A percentile compares a stretch with the other conserved stretches of the same genome.
These are phyloP conservation scores for Peromyscus maniculatus DNA, from an alignment of 2,113 vertebrate species.

Conservation along the genomic window DNA sequence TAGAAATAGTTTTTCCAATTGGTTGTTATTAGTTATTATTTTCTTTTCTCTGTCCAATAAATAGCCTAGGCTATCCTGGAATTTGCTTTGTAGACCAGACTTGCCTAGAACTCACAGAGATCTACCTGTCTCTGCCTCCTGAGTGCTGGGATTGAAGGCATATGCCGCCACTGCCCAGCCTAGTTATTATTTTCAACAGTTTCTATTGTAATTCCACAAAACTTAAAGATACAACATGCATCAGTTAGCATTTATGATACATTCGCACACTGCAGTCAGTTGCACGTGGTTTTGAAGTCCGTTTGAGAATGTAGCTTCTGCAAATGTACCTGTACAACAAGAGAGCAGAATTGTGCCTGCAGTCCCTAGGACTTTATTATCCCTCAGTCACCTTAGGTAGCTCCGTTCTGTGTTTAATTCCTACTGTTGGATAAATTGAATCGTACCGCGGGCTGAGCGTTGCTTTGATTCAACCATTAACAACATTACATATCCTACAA, in stretches of 20 bases:
- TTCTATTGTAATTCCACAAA: conserved; percentile 35
- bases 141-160: not conserved
- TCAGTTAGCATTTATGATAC: not conserved
- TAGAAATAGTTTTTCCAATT: conserved; percentile 32
- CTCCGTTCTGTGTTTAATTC: not conserved
- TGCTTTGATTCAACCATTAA: not conserved
- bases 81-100: not conserved
- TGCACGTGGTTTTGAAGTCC: not conserved
- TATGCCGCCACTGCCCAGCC: rapidly evolving
- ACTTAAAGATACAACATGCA: not conserved
- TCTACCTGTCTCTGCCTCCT: not conserved
- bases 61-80: not conserved
- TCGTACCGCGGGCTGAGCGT: not conserved
- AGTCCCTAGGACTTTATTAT: not conserved
- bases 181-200: not conserved
- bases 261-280: not conserved
- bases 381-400: not conserved
- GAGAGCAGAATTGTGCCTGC: not conserved
- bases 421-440: not conserved
- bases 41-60: not conserved
- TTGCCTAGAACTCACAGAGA: not conserved
- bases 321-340: not conserved
- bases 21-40: not conserved
- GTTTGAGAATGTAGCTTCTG: not conserved
- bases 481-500: not conserved